Percentiles rank a stretch among this genome's conserved stretches.
Conservation (phyloP, 2,888 invertebrate species). For the Hyposoter didymator region DNA sequence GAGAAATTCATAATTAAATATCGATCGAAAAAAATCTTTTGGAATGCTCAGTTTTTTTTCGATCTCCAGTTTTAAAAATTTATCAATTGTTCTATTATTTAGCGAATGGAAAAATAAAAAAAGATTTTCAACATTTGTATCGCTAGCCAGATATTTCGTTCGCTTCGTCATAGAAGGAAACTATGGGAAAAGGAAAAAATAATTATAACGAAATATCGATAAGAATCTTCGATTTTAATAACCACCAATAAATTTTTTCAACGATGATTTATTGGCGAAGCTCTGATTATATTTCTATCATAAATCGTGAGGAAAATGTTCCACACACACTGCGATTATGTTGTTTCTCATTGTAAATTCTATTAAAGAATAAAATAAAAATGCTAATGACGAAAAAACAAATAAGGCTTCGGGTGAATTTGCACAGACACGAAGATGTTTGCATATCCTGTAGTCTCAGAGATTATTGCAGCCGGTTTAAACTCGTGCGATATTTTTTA, state of each 20-base stretch:
- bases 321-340: neutral
- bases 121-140: neutral
- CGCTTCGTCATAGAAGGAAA: neutral
- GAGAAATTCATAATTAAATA: too few relatives aligned
- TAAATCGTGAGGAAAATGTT: slow-evolving; percentile 6
- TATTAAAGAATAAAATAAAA: neutral
- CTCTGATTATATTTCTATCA: neutral
- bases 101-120: neutral
- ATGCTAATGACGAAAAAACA: neutral
- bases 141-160: neutral
- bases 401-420: slow-evolving; percentile 16
- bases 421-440: slow-evolving; percentile 32
- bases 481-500: slow-evolving; percentile 22
- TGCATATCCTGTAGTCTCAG: slow-evolving; percentile 42
- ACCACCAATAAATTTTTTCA: neutral
- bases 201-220: neutral
- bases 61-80: neutral
- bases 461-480: slow-evolving; percentile 45
- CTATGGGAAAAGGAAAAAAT: neutral
- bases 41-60: neutral
- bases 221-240: neutral
- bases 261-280: neutral
- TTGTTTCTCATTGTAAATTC: neutral
- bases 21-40: neutral
- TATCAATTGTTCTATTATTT: neutral